These are phyloP conservation scores for Chionomys nivalis DNA, from an alignment of 2,113 vertebrate species.

Conservation along the genomic window DNA sequence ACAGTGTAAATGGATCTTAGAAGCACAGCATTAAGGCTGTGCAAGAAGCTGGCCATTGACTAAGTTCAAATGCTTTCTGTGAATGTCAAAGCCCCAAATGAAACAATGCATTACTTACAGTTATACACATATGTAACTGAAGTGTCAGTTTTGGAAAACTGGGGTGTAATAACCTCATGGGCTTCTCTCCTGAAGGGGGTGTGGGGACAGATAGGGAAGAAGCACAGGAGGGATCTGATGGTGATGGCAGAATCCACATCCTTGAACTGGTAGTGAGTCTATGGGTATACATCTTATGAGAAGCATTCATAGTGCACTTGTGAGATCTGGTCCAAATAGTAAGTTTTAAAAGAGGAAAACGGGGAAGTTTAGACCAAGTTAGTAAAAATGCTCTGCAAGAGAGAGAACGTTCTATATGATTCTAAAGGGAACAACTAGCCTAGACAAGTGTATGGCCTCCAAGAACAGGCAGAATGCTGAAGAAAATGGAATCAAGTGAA, in stretches of 20 bases:
- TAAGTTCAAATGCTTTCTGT: neutral
- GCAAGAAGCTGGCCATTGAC: neutral
- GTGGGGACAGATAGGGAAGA: neutral
- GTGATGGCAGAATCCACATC: fast-evolving
- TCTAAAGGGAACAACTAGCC: neutral
- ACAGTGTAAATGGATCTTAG: neutral
- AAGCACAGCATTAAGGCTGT: neutral
- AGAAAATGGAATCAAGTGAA: neutral
- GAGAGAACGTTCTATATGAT: neutral
- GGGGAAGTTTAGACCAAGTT: neutral
- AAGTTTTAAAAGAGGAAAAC: neutral
- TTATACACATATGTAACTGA: neutral
- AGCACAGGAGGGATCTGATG: fast-evolving
- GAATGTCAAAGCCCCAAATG: neutral
- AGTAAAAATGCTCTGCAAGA: neutral
- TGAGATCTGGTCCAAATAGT: neutral
- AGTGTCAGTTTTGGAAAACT: neutral
- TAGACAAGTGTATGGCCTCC: no score
- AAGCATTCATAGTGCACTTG: neutral
- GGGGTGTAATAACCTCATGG: neutral
- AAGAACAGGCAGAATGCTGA: fast-evolving
- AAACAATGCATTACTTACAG: neutral
- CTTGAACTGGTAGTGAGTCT: neutral
- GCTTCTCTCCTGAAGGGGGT: neutral
- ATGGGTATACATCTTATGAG: no score